phyloP scores from a whole-genome alignment of 2,113 vertebrate species.

The Murina feae region DNA sequence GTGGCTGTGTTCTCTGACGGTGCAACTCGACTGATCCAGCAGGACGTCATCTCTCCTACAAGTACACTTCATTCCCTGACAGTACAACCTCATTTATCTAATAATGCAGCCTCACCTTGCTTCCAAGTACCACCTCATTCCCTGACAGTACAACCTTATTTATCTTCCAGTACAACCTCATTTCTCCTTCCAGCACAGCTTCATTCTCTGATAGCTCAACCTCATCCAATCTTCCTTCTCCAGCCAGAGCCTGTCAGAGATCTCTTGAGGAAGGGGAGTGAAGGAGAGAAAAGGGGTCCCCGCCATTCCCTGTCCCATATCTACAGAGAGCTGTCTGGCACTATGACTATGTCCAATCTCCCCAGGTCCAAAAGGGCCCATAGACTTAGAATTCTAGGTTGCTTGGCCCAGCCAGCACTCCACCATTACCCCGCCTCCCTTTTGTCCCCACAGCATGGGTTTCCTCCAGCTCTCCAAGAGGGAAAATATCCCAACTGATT shows the following conservation, averaged over 20 bases:
- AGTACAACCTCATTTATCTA: constrained; percentile 65
- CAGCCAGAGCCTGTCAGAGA: constrained; percentile 8
- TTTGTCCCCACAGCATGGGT: not conserved
- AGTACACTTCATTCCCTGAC: constrained; percentile 63
- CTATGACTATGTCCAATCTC: not conserved
- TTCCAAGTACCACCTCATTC: constrained; percentile 69
- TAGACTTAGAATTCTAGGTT: not conserved
- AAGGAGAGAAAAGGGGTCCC: not conserved
- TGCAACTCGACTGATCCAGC: constrained; percentile 37
- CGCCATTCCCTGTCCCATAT: not conserved
- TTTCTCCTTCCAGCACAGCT: constrained; percentile 65
- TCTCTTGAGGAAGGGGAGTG: not conserved
- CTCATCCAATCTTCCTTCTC: constrained; percentile 58
- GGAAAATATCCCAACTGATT: not conserved
- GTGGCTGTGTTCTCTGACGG: constrained; percentile 52
- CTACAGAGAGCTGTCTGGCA: not conserved
- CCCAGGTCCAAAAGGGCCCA: not conserved
- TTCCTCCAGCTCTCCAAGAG: not conserved
- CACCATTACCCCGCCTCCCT: not conserved
- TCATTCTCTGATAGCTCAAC: constrained; percentile 58
- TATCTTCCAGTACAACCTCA: constrained; percentile 64
- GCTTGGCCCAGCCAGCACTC: not conserved
- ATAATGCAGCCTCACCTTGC: constrained; percentile 66
- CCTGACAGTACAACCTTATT: constrained; percentile 60
- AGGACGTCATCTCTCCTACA: constrained; percentile 54